These are phyloP conservation scores for Tragulus kanchil DNA, from an alignment of 2,113 vertebrate species.

Conservation along the genomic window DNA sequence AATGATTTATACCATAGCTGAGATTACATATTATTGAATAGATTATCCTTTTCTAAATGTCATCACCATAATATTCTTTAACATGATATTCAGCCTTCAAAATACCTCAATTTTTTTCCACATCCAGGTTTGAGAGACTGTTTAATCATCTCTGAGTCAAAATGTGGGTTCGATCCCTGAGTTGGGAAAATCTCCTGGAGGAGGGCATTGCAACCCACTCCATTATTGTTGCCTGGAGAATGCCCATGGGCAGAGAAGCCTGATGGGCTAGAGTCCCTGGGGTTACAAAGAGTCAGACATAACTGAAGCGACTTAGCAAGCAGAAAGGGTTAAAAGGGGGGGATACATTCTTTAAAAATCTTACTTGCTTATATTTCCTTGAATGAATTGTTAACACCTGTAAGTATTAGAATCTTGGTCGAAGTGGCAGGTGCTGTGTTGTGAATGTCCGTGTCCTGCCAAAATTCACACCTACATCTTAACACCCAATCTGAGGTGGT, in stretches of 20 bases:
- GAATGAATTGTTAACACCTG: not conserved
- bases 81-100: constrained; percentile 47
- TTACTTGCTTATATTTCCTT: not conserved
- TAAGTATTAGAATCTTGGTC: not conserved
- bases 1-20: not conserved
- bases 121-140: not conserved
- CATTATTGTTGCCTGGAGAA: not conserved
- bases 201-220: not conserved
- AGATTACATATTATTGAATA: not conserved
- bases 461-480: not conserved
- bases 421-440: not conserved
- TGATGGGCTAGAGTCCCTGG: not conserved
- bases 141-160: not conserved
- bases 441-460: not conserved
- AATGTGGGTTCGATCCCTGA: not conserved
- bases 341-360: not conserved
- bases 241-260: not conserved
- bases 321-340: not conserved
- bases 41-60: constrained; percentile 42
- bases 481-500: not conserved
- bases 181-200: not conserved
- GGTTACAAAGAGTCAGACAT: not conserved
- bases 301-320: not conserved
- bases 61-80: constrained; percentile 41
- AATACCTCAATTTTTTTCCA: not conserved